Conservation (phyloP, 2,888 invertebrate species). For the Catocala nupta region DNA sequence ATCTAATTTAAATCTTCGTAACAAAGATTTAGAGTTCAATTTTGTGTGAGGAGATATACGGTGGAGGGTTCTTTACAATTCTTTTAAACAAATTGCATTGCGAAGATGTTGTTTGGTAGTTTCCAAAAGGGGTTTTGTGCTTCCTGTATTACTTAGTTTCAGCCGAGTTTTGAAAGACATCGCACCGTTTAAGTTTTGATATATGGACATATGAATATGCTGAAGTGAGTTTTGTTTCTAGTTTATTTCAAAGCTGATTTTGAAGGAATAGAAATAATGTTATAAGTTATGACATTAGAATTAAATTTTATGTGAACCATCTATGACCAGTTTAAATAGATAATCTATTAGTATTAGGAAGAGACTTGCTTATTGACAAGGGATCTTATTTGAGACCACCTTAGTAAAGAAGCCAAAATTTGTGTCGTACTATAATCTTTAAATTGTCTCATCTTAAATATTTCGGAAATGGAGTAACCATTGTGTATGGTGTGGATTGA, state of each 20-base stretch:
- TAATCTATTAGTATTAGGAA: too few species aligned
- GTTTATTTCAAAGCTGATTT: slow-evolving; percentile 15
- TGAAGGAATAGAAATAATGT: neutral
- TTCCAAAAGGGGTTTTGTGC: slow-evolving; percentile 53
- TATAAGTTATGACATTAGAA: too few species aligned
- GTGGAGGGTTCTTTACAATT: slow-evolving; percentile 59
- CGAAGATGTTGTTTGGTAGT: slow-evolving; percentile 65
- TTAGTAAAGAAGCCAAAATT: too few species aligned
- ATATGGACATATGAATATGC: slow-evolving; percentile 35
- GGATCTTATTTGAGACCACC: too few species aligned
- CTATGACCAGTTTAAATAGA: too few species aligned
- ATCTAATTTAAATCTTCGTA: slow-evolving; percentile 37
- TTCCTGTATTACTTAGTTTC: slow-evolving; percentile 53
- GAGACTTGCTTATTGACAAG: too few species aligned
- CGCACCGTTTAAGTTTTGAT: slow-evolving; percentile 49
- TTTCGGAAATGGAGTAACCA: too few species aligned
- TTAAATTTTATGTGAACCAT: too few species aligned
- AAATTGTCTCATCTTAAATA: too few species aligned
- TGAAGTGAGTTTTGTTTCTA: slow-evolving; percentile 35
- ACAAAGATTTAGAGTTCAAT: slow-evolving; percentile 35
- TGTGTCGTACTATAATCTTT: too few species aligned
- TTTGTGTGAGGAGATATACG: slow-evolving; percentile 24
- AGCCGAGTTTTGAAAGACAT: slow-evolving; percentile 50
- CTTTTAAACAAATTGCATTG: slow-evolving; percentile 69
- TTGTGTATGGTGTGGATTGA: too few species aligned